These are phyloP conservation scores for Abscondita cerata DNA, from an alignment of 2,888 invertebrate species.

Conservation along the genomic window DNA sequence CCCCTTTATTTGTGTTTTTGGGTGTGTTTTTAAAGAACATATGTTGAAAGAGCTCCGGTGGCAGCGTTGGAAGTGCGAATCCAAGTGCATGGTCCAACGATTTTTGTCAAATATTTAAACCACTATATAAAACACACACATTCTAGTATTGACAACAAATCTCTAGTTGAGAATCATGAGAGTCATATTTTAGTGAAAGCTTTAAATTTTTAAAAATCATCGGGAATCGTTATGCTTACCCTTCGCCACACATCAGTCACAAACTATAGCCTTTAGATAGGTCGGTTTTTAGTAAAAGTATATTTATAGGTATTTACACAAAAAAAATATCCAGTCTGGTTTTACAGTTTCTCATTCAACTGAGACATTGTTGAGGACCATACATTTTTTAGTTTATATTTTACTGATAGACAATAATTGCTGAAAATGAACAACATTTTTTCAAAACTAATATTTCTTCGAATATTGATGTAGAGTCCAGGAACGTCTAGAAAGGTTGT, in stretches of 20 bases:
- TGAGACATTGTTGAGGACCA: neutral
- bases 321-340: neutral
- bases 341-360: neutral
- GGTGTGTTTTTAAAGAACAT: no score
- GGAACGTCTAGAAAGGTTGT: neutral
- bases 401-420: neutral
- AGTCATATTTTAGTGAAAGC: no score
- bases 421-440: neutral
- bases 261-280: neutral
- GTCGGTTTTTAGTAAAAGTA: neutral
- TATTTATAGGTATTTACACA: neutral
- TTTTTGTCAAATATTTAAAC: neutral
- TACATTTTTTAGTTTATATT: no score
- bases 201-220: no score
- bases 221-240: no score
- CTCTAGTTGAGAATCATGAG: no score
- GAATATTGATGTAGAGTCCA: neutral
- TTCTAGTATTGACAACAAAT: neutral
- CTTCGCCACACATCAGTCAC: neutral
- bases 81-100: neutral
- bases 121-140: neutral
- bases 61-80: neutral
- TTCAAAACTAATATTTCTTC: neutral
- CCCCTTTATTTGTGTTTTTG: neutral
- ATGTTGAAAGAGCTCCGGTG: neutral